Conservation (phyloP, 1,140 invertebrate genomes). For the Eriocheir sinensis region DNA sequence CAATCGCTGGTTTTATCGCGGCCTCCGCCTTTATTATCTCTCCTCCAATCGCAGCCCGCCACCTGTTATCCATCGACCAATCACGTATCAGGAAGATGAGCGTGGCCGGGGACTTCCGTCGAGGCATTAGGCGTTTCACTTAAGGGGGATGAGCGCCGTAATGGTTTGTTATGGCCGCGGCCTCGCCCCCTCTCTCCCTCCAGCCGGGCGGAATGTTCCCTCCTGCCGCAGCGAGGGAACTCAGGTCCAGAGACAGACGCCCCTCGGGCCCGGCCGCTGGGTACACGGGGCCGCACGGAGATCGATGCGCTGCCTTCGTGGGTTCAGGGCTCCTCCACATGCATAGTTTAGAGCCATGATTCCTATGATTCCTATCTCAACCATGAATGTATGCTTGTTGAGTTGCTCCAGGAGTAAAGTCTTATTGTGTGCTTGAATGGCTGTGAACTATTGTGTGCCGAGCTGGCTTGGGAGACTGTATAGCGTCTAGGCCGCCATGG, state of each 20-base stretch:
- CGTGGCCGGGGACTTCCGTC: constrained; percentile 62
- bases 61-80: constrained; percentile 72
- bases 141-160: not conserved
- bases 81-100: constrained; percentile 69
- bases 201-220: not conserved
- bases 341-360: not conserved
- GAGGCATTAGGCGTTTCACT: constrained; percentile 42
- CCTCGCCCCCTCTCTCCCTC: not conserved
- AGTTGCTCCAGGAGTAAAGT: not conserved
- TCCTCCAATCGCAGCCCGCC: constrained; percentile 66
- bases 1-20: constrained; percentile 58
- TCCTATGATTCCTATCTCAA: too few species aligned
- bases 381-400: not conserved
- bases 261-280: not conserved
- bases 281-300: not conserved
- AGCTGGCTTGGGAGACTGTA: not conserved
- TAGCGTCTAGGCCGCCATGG: not conserved
- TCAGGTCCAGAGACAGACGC: not conserved
- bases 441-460: too few species aligned
- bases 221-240: not conserved
- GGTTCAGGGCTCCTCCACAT: not conserved
- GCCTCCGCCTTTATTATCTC: constrained; percentile 69
- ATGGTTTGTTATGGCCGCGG: not conserved
- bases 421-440: not conserved
- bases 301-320: not conserved